phyloP scores from a whole-genome alignment of 2,888 invertebrate genomes.

The Ophioninae sp. region DNA sequence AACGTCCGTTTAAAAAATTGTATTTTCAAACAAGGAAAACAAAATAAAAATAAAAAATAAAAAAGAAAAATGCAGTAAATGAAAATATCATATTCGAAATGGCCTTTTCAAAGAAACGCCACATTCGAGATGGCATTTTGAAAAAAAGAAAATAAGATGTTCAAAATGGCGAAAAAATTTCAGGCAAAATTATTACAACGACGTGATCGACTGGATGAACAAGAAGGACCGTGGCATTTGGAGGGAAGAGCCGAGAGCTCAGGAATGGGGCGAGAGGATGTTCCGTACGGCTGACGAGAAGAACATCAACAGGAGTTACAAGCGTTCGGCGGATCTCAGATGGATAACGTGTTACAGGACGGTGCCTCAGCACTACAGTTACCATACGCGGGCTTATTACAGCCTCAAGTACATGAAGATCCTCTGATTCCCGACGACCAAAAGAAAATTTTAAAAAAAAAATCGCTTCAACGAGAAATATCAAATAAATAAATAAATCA shows the following conservation, averaged over 20 bases:
- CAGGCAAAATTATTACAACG: conserved; percentile 92
- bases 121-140: too few species aligned
- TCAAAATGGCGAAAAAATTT: too few species aligned
- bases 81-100: too few species aligned
- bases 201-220: conserved; percentile 92
- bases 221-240: conserved; percentile 87
- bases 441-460: background rate
- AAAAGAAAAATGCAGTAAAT: too few species aligned
- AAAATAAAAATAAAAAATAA: too few species aligned
- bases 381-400: conserved; percentile 79
- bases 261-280: conserved; percentile 93
- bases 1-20: too few species aligned
- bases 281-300: conserved; percentile 85
- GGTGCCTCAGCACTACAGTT: conserved; percentile 77
- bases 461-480: background rate
- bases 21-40: too few species aligned
- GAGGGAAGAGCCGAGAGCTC: conserved; percentile 89
- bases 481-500: too few species aligned
- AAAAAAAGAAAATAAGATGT: too few species aligned
- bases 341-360: conserved; percentile 73
- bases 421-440: conserved; percentile 69
- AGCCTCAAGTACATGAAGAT: conserved; percentile 79
- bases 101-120: too few species aligned
- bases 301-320: conserved; percentile 73
- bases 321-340: conserved; percentile 77